Percentiles rank a stretch among this genome's conserved stretches.
phyloP scores from a whole-genome alignment of 2,888 invertebrate genomes.

The Dolichomitus sp. region DNA sequence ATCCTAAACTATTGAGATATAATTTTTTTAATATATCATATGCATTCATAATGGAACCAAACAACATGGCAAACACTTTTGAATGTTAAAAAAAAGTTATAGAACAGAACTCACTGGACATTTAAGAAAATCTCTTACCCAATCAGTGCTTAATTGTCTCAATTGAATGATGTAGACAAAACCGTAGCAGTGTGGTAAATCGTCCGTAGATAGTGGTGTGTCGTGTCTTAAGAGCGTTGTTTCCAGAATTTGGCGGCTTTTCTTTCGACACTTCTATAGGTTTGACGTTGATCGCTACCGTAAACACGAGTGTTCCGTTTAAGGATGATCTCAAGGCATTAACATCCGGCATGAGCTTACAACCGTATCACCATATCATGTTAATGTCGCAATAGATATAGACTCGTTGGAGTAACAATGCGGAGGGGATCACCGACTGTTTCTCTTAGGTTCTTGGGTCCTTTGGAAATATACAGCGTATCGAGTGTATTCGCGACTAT shows the following conservation, averaged over 20 bases:
- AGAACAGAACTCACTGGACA: conserved; percentile 2
- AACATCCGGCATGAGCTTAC: conserved; percentile 68
- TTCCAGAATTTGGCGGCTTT: background rate
- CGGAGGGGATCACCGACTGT: background rate
- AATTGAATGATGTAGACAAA: background rate
- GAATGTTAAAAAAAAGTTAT: background rate
- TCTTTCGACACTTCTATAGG: background rate
- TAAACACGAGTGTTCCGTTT: conserved; percentile 13
- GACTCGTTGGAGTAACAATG: background rate
- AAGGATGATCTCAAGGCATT: conserved; percentile 43
- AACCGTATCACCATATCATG: conserved; percentile 74
- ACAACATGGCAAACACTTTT: background rate
- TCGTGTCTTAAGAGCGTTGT: conserved; percentile 4
- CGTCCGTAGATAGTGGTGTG: background rate
- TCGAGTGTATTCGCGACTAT: background rate
- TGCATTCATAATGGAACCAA: background rate
- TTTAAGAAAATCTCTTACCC: conserved; percentile 42
- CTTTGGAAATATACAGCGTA: background rate
- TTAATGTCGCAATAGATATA: background rate
- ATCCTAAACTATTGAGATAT: background rate
- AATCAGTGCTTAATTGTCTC: conserved; percentile 11
- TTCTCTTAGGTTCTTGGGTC: background rate
- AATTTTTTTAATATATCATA: background rate
- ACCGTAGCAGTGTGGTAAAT: conserved; percentile 2
- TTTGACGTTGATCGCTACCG: background rate